These are phyloP conservation scores for Amphimedon queenslandica DNA, from an alignment of 37 sponge, comb jelly and placozoan genomes.

Conservation along the genomic window DNA sequence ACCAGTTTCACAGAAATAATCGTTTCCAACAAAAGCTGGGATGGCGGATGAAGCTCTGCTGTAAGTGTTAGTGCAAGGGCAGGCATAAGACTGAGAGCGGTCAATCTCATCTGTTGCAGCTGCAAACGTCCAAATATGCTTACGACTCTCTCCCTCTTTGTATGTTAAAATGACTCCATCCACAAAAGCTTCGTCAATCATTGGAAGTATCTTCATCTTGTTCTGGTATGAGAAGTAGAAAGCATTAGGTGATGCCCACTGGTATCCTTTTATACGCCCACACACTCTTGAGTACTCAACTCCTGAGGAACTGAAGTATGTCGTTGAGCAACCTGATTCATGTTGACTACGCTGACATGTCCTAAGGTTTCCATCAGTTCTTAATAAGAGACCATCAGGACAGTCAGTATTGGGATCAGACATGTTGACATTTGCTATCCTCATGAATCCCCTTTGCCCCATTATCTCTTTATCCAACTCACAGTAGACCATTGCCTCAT, in stretches of 20 bases:
- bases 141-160: neutral
- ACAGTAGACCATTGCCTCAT: no score
- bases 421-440: conserved; percentile 48
- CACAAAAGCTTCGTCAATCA: conserved; percentile 29
- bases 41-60: neutral
- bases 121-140: conserved; percentile 62
- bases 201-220: neutral
- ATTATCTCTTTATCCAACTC: conserved; percentile 8
- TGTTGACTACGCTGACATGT: conserved; percentile 22
- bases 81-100: conserved; percentile 5
- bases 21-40: conserved; percentile 14
- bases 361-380: neutral
- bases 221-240: conserved; percentile 25
- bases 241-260: conserved; percentile 40
- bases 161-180: conserved; percentile 43
- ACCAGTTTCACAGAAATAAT: conserved; percentile 54
- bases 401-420: neutral
- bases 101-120: conserved; percentile 30
- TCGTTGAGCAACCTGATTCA: conserved; percentile 27
- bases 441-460: conserved; percentile 21
- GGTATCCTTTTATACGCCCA: conserved; percentile 33
- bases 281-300: conserved; percentile 27
- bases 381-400: conserved; percentile 5
- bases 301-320: conserved; percentile 9
- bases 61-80: conserved; percentile 30